phyloP scores from a whole-genome alignment of 2,888 invertebrate species.

The Psylliodes chrysocephalus region DNA sequence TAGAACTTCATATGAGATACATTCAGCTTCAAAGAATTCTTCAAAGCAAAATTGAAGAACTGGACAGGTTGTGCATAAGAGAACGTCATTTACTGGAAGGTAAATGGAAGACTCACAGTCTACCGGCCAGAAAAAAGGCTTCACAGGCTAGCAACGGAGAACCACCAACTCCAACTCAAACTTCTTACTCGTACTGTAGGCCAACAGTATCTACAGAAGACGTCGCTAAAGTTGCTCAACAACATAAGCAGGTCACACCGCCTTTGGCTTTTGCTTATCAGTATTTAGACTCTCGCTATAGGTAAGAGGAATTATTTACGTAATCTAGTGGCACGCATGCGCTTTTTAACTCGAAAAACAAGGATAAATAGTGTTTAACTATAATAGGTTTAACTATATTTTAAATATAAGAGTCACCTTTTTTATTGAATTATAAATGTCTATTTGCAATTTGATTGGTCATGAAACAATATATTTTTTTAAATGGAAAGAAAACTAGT shows the following conservation, averaged over 20 bases:
- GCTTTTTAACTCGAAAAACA: not conserved
- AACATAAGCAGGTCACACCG: slow-evolving; percentile 55
- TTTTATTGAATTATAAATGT: too few relatives aligned
- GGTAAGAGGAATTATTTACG: slow-evolving; percentile 65
- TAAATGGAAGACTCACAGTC: slow-evolving; percentile 90
- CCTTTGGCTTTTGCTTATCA: slow-evolving; percentile 64
- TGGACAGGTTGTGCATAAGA: slow-evolving; percentile 82
- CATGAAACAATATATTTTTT: too few relatives aligned
- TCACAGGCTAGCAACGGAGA: slow-evolving; percentile 67
- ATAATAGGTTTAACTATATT: too few relatives aligned
- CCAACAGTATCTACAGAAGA: slow-evolving; percentile 87
- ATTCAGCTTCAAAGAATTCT: slow-evolving; percentile 87
- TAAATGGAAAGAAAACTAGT: too few relatives aligned
- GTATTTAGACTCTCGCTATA: slow-evolving; percentile 78
- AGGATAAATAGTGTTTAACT: too few relatives aligned
- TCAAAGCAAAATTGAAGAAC: slow-evolving; percentile 84
- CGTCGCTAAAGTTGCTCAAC: slow-evolving; percentile 66
- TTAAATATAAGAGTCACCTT: too few relatives aligned
- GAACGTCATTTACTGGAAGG: slow-evolving; percentile 86
- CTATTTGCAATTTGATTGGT: too few relatives aligned
- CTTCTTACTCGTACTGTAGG: slow-evolving; percentile 69
- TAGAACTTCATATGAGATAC: slow-evolving; percentile 92
- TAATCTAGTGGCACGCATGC: not conserved
- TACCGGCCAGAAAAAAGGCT: slow-evolving; percentile 86
- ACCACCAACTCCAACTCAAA: slow-evolving; percentile 66